These are phyloP conservation scores for Glaucopsyche alexis DNA, from an alignment of 2,888 invertebrate species.

Conservation along the genomic window DNA sequence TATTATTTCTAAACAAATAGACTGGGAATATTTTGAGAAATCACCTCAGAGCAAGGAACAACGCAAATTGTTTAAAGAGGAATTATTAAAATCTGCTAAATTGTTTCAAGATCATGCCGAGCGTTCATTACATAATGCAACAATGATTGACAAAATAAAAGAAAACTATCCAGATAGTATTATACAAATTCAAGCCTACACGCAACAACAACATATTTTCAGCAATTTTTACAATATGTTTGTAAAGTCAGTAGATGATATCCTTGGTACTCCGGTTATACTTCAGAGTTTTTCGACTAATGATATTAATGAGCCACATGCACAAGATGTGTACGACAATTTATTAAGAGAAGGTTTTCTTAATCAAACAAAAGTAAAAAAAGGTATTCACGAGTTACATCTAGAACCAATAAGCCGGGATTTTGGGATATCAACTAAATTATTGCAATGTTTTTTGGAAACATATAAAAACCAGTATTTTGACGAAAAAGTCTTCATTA, in stretches of 20 bases:
- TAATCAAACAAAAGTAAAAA: slow-evolving; percentile 22
- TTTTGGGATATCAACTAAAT: slow-evolving; percentile 19
- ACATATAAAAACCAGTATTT: slow-evolving; percentile 13
- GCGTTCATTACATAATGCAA: slow-evolving; percentile 24
- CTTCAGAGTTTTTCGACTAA: slow-evolving; percentile 15
- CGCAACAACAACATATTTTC: slow-evolving; percentile 27
- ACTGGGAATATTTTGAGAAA: slow-evolving; percentile 28
- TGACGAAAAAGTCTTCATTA: slow-evolving; percentile 9
- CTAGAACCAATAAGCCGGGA: slow-evolving; percentile 24
- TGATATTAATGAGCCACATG: slow-evolving; percentile 19
- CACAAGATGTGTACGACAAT: slow-evolving; percentile 24
- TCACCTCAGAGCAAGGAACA: background rate
- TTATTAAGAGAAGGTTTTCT: slow-evolving; percentile 22
- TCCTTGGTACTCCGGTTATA: slow-evolving; percentile 17
- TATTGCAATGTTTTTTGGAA: slow-evolving; percentile 14
- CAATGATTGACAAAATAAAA: slow-evolving; percentile 30
- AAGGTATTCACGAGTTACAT: background rate
- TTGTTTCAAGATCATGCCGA: slow-evolving; percentile 14
- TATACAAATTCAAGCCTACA: slow-evolving; percentile 29
- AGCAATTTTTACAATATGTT: slow-evolving; percentile 23
- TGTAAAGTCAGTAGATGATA: slow-evolving; percentile 27
- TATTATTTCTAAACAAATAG: slow-evolving; percentile 17
- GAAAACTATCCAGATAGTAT: slow-evolving; percentile 24
- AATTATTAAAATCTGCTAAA: slow-evolving; percentile 23
- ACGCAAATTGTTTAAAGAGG: slow-evolving; percentile 20